phyloP scores from a whole-genome alignment of 1,140 invertebrate species.

The Aphelenchoides fujianensis region DNA sequence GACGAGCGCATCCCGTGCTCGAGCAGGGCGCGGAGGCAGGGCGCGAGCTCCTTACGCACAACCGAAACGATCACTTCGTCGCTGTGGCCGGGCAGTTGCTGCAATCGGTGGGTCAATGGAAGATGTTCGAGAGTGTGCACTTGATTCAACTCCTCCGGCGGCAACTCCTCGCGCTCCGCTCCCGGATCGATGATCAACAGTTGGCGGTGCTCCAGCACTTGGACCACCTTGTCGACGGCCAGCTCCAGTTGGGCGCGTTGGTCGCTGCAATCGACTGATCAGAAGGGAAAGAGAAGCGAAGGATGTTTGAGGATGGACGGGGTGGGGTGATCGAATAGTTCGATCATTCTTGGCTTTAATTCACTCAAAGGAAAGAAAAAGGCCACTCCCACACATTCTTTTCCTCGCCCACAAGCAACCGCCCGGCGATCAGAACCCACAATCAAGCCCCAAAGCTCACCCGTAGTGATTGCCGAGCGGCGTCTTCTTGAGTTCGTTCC shows the following conservation, averaged over 20 bases:
- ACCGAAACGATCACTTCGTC: conserved; percentile 77
- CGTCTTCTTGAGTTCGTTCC: conserved; percentile 80
- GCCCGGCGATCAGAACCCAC: conserved; percentile 58
- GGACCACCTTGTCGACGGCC: conserved; percentile 76
- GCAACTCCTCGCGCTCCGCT: conserved; percentile 65
- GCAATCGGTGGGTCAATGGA: too few relatives aligned
- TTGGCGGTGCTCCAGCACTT: conserved; percentile 63
- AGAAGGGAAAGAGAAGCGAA: too few relatives aligned
- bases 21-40: conserved; percentile 81
- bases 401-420: too few relatives aligned
- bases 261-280: conserved; percentile 70
- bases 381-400: too few relatives aligned
- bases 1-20: conserved; percentile 80
- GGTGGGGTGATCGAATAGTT: too few relatives aligned
- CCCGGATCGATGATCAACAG: conserved; percentile 63
- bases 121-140: too few relatives aligned
- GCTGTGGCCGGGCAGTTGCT: conserved; percentile 67
- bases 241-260: conserved; percentile 85
- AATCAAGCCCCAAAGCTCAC: too few relatives aligned
- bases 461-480: conserved; percentile 84
- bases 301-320: too few relatives aligned
- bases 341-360: too few relatives aligned
- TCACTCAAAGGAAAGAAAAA: too few relatives aligned
- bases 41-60: conserved; percentile 84
- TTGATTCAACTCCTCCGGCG: conserved; percentile 69